Evolutionary conservation across 2,797 vertebrate species (phyloP), one percentile per base, ranked within the genome.

Genomic region (Lateolabrax maculatus): DNA sequence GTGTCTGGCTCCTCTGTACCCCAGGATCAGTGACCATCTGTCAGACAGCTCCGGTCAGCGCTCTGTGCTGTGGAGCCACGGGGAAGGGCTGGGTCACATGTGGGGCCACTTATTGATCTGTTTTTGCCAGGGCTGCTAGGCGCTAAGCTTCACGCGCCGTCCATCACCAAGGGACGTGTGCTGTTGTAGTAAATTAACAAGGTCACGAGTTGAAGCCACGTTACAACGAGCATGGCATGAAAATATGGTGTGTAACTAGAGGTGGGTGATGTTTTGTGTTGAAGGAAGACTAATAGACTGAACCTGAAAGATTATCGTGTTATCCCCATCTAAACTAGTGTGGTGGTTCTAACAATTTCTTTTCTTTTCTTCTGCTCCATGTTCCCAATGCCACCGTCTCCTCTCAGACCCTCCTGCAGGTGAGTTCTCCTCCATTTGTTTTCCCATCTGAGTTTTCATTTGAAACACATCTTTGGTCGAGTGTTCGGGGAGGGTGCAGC

Each of bases 361-460:
- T 77, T 37, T 78, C 60, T 87, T 49, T 52, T 80, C 72, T 64
- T 69, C 52, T 85, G n/a, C 75, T 48, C 44, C 11, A 1, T 75
- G 63, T 21, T 62, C 43, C 60, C 37, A 1, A 27, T 55, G 68
- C 51, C 75, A 4, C 52, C 79, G 6, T 63, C 77, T 63, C 55
- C 67, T 31, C 79, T 19, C 95, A 99, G 98, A 99, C 98, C 1
- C 96, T 99, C 63, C 87, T 99, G 90, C 97, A 98, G 96, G 98
- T 98, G 90, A 97, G 97, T 95, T 4, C 56, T 41, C 34, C 44
- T 56, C 29, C 37, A 2, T 71, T 86, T 57, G 9, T 83, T 79
- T 62, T 57, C 31, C 16, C 29, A 4, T 56, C 29, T 3, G 49
- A 70, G 21, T 77, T 75, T 60, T 36, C 0, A 5, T 75, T 67